phyloP scores from a whole-genome alignment of 1,140 invertebrate genomes.

The Rhopalosiphum padi region DNA sequence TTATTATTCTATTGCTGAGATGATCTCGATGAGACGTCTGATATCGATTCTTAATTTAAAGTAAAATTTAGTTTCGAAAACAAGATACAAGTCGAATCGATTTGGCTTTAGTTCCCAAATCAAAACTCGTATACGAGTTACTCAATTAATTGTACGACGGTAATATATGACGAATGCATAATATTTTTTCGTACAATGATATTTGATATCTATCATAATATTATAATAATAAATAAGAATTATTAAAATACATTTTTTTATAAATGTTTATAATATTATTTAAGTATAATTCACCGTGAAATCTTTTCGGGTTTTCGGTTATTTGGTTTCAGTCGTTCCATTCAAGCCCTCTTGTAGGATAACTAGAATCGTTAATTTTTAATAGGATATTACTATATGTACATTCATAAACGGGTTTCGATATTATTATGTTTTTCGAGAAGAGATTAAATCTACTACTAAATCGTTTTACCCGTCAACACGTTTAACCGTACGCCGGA shows the following conservation, averaged over 20 bases:
- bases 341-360: neutral
- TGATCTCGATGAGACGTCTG: neutral
- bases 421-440: constrained; percentile 34
- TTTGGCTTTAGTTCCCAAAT: neutral
- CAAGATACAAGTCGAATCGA: neutral
- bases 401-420: constrained; percentile 12
- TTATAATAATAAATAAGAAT: neutral
- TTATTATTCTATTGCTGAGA: neutral
- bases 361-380: constrained; percentile 3
- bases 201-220: neutral
- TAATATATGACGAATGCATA: neutral
- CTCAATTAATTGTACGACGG: neutral
- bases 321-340: neutral
- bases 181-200: neutral
- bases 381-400: neutral
- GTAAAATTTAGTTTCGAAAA: neutral
- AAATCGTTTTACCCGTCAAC: constrained; percentile 39
- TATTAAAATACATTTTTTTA: neutral
- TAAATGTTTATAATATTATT: no score
- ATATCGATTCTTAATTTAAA: neutral
- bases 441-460: constrained; percentile 31
- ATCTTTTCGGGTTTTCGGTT: no score
- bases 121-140: neutral
- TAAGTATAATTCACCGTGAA: neutral
- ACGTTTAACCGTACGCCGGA: neutral